Evolutionary conservation across 2,113 vertebrate species (phyloP).

Genomic region (Hippocampus barbouri): DNA sequence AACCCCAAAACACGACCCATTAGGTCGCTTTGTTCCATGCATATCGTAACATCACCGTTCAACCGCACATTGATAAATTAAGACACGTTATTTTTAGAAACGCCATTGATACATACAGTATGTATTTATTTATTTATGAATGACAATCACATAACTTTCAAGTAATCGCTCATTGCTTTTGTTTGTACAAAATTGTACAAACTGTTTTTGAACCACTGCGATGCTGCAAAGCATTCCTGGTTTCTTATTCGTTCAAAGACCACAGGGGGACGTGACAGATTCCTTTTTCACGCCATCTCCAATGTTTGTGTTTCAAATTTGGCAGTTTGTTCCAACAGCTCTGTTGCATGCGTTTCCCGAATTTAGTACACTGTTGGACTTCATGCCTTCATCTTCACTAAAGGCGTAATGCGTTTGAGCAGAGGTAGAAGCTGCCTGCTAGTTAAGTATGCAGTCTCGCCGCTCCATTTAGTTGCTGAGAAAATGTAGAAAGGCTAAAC

Average conservation of each 20-base stretch:
- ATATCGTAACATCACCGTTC: no score
- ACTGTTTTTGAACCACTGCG: neutral
- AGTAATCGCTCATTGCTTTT: neutral
- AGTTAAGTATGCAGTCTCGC: constrained; percentile 17
- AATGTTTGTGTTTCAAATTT: constrained; percentile 29
- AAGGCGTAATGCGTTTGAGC: constrained; percentile 22
- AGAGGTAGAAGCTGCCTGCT: constrained; percentile 10
- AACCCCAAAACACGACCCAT: no score
- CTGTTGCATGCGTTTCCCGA: constrained; percentile 5
- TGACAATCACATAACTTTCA: no score
- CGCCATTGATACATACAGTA: no score
- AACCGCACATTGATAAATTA: neutral
- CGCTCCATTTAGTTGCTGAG: constrained; percentile 15
- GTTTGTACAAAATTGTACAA: neutral
- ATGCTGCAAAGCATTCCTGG: constrained; percentile 28
- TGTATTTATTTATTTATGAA: neutral
- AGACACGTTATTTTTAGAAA: neutral
- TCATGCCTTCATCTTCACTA: constrained; percentile 16
- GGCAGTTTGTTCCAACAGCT: constrained; percentile 19
- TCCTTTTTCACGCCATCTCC: constrained; percentile 43
- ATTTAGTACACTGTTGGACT: constrained; percentile 4
- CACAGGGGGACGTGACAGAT: constrained; percentile 32
- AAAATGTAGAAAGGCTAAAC: constrained; percentile 14
- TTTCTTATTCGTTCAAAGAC: constrained; percentile 43
- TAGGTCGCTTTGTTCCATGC: no score